These are phyloP conservation scores for Sarcophilus harrisii DNA, from an alignment of 2,797 vertebrate genomes.

Conservation along the genomic window DNA sequence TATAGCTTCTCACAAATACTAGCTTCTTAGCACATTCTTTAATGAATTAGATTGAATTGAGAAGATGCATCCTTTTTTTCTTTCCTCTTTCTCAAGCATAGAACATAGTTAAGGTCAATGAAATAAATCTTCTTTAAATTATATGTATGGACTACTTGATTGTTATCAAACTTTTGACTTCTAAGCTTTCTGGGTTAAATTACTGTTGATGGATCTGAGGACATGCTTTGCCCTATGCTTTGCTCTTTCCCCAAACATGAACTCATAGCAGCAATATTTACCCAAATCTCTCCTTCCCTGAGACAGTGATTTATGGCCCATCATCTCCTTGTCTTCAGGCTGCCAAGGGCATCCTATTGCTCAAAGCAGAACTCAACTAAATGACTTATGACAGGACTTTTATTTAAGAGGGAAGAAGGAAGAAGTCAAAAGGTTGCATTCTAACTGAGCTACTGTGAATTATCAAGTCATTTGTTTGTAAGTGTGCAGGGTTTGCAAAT, in stretches of 20 bases:
- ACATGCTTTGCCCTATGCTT: not conserved
- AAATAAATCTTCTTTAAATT: not conserved
- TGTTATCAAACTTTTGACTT: not conserved
- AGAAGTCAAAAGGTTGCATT: conserved; percentile 13
- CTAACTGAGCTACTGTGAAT: not conserved
- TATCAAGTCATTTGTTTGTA: conserved; percentile 24
- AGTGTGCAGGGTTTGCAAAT: not conserved
- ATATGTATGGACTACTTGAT: no score
- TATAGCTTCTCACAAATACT: not conserved
- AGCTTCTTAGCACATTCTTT: not conserved
- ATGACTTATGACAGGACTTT: conserved; percentile 24
- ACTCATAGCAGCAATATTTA: not conserved
- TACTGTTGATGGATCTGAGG: not conserved
- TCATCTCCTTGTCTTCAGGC: not conserved
- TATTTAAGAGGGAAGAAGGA: not conserved
- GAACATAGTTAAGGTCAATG: not conserved
- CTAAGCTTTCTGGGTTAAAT: not conserved
- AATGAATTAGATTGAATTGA: not conserved
- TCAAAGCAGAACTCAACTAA: conserved; percentile 11
- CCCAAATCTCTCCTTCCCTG: not conserved
- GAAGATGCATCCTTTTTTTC: not conserved
- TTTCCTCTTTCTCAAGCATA: not conserved
- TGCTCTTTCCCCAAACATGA: not conserved
- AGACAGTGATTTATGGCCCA: not conserved
- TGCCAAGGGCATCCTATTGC: conserved; percentile 6